Conservation (phyloP, 2,888 invertebrate genomes). For the Pachydiplax longipennis region DNA sequence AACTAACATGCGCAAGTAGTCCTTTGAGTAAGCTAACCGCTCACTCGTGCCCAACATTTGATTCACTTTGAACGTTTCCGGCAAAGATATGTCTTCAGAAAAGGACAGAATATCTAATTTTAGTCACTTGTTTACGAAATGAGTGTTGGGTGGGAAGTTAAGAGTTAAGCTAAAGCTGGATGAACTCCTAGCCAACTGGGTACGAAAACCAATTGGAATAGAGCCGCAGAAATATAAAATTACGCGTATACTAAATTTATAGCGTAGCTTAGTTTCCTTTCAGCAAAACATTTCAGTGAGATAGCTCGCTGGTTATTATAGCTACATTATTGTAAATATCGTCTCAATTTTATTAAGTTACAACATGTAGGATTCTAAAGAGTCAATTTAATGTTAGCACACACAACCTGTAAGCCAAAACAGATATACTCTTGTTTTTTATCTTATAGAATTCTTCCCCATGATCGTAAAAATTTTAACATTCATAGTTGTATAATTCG, state of each 20-base stretch:
- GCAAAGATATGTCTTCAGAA: background rate
- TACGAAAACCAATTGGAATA: background rate
- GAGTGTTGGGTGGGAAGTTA: background rate
- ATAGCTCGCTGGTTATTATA: too few relatives aligned
- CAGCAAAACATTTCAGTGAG: too few relatives aligned
- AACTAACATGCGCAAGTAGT: background rate
- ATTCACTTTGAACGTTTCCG: background rate
- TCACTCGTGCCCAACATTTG: background rate
- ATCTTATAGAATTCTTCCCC: too few relatives aligned
- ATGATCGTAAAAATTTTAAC: too few relatives aligned
- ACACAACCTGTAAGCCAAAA: too few relatives aligned
- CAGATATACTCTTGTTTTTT: too few relatives aligned
- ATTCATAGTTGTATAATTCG: too few relatives aligned
- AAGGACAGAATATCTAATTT: background rate
- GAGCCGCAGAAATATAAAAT: background rate
- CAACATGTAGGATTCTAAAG: too few relatives aligned
- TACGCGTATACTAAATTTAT: background rate
- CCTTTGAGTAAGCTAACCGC: background rate
- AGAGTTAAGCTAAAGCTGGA: background rate
- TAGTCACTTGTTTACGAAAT: background rate
- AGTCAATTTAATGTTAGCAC: too few relatives aligned
- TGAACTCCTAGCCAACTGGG: background rate
- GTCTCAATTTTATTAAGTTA: too few relatives aligned
- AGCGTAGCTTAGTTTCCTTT: background rate
- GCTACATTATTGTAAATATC: too few relatives aligned